These are phyloP conservation scores for Labia minor DNA, from an alignment of 2,888 invertebrate genomes.

Conservation along the genomic window DNA sequence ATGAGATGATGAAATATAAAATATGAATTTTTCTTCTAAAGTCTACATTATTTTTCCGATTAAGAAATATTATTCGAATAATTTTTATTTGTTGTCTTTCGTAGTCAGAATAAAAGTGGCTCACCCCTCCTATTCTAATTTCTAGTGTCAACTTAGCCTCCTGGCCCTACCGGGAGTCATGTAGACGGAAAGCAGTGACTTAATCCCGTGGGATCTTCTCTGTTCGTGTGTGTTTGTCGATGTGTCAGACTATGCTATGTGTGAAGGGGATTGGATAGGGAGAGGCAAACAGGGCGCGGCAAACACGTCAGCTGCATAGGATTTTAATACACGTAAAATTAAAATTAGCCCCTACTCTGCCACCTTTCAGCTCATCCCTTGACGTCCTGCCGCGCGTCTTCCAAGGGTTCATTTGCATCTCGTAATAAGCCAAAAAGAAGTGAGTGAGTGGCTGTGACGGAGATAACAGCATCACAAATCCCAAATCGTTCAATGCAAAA, in stretches of 20 bases:
- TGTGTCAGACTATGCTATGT: too few species aligned
- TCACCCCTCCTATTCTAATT: not conserved
- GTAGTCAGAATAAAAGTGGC: too few species aligned
- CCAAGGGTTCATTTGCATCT: constrained; percentile 44
- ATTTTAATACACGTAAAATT: constrained; percentile 51
- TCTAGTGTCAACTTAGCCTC: constrained; percentile 3
- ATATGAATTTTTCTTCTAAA: too few species aligned
- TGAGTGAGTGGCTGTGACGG: constrained; percentile 1
- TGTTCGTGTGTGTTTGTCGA: not conserved
- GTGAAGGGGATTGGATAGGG: too few species aligned
- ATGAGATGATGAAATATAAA: too few species aligned
- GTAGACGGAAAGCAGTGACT: not conserved
- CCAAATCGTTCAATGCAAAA: too few species aligned
- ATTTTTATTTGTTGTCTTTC: too few species aligned
- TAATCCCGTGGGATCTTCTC: constrained; percentile 3
- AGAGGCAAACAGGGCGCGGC: constrained; percentile 23
- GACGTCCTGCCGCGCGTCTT: not conserved
- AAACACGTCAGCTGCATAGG: constrained; percentile 43
- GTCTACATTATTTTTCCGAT: too few species aligned
- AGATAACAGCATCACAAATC: too few species aligned
- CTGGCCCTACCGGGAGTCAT: not conserved
- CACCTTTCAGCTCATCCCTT: constrained; percentile 8
- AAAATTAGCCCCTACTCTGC: constrained; percentile 40
- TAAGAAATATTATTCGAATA: too few species aligned
- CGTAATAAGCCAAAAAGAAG: constrained; percentile 44